Conservation (phyloP, 2,113 vertebrate species). For the Tragelaphus buxtoni region DNA sequence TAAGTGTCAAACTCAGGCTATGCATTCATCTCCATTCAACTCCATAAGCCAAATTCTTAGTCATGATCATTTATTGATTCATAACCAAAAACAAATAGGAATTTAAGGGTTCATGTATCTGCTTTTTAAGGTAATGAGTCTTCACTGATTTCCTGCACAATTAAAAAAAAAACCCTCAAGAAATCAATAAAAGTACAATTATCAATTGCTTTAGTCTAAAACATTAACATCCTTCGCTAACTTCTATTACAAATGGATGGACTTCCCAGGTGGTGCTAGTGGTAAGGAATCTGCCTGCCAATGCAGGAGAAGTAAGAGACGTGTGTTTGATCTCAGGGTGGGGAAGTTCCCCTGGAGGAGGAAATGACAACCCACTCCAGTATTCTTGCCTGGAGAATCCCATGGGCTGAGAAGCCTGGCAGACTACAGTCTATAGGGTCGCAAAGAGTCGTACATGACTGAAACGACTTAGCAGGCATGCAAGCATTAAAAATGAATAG, state of each 20-base stretch:
- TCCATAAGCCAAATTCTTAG: not conserved
- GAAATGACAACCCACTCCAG: not conserved
- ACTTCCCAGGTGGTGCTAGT: not conserved
- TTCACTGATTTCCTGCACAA: not conserved
- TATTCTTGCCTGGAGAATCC: not conserved
- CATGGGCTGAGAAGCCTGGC: not conserved
- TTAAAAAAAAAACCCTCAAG: not conserved
- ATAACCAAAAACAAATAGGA: constrained; percentile 9
- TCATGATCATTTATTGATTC: not conserved
- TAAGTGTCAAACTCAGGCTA: not conserved
- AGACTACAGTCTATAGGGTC: not conserved
- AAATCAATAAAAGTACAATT: not conserved
- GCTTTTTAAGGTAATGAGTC: not conserved
- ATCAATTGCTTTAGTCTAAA: not conserved
- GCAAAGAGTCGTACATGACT: not conserved
- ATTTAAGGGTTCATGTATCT: not conserved
- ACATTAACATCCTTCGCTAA: not conserved
- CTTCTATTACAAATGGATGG: not conserved
- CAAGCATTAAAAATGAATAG: not conserved
- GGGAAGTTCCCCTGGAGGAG: not conserved
- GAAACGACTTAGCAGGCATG: not conserved
- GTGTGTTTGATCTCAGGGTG: not conserved
- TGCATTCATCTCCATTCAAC: not conserved
- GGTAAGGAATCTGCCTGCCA: not conserved
- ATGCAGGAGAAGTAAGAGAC: not conserved